Base-by-base conservation (phyloP, 2,888 invertebrate genomes). In the Platycheirus rosarum region DNA sequence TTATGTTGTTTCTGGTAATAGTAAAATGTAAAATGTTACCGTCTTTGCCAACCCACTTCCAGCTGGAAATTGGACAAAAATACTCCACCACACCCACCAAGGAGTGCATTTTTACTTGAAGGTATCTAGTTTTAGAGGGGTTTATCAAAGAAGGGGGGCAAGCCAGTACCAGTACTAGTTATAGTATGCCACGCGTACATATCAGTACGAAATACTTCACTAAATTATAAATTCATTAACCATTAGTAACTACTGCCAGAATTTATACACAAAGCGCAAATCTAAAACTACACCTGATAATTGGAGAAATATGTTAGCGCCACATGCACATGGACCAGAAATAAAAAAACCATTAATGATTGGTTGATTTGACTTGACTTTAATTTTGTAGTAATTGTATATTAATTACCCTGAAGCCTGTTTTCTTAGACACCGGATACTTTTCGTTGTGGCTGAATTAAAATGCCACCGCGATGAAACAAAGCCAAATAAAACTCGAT, bases 401-500 rank as follows among this genome's bases (percentile, higher is more conserved):
- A 55, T 63, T 63, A 63, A 76, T 69, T 69, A 51, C 32, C 55
- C 23, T 23, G 1, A 46, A 35, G 51, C 16, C 2, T 14, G 18
- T 7, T 37, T 53, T 44, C 35, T 23, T 23, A 6, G 23, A 23
- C 23, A 2, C 23, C 6, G 23, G 23, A 6, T 23, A 23, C 23
- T 23, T 2, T 2, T 23, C n/a, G 23, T 23, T 23, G 23, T 4
- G 23, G 23, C 3, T 23, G 6, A n/a, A n/a, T n/a, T 29, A 44
- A 44, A 70, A 60, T 68, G 60, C 46, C 66, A 63, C 35, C 23
- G 55, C 63, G 42, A 49, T 63, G 44, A 70, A 48, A 51, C n/a
- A 2, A 18, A 66, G 35, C n/a, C 13, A 18, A 8, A 32, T 37
- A 37, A 18, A 42, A 70, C 40, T 66, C 32, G 40, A 63, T 63